Evolutionary conservation across 1,140 invertebrate species (phyloP).

Genomic region (Drosophila saltans): DNA sequence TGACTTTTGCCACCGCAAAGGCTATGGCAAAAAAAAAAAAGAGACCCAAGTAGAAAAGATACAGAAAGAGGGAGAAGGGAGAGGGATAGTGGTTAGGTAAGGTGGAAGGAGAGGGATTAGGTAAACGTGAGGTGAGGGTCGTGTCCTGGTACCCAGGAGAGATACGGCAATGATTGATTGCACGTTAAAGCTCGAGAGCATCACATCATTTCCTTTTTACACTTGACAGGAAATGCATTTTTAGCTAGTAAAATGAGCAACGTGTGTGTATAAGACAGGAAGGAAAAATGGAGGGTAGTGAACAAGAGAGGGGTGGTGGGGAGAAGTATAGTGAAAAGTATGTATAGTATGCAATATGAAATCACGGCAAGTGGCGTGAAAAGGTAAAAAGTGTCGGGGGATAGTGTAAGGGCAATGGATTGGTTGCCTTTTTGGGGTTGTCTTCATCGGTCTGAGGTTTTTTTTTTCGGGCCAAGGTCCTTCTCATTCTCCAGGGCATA

Average conservation of each 20-base stretch:
- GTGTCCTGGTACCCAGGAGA: conserved; percentile 36
- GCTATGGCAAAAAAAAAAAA: background rate
- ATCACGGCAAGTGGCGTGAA: conserved; percentile 52
- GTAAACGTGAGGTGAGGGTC: conserved; percentile 3
- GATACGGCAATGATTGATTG: conserved; percentile 74
- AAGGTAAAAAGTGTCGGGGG: conserved; percentile 19
- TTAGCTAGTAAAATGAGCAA: conserved; percentile 76
- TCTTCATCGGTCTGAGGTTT: background rate
- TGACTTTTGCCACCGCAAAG: conserved; percentile 63
- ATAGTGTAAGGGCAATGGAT: conserved; percentile 17
- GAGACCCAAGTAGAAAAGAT: background rate
- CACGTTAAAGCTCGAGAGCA: conserved; percentile 74
- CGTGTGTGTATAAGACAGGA: conserved; percentile 29
- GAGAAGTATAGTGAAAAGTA: conserved; percentile 8
- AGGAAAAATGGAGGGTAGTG: conserved; percentile 16
- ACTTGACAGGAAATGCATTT: conserved; percentile 80
- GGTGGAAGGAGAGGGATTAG: background rate
- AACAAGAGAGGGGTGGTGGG: background rate
- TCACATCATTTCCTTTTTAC: conserved; percentile 79
- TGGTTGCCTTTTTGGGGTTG: background rate
- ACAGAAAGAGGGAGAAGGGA: background rate
- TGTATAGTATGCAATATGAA: conserved; percentile 56
- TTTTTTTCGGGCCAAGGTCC: background rate
- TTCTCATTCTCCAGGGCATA: background rate
- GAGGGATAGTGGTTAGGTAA: background rate